Evolutionary conservation across 2,888 invertebrate genomes (phyloP), one percentile per base, ranked within the genome.

Genomic region (Caenorhabditis sp.): DNA sequence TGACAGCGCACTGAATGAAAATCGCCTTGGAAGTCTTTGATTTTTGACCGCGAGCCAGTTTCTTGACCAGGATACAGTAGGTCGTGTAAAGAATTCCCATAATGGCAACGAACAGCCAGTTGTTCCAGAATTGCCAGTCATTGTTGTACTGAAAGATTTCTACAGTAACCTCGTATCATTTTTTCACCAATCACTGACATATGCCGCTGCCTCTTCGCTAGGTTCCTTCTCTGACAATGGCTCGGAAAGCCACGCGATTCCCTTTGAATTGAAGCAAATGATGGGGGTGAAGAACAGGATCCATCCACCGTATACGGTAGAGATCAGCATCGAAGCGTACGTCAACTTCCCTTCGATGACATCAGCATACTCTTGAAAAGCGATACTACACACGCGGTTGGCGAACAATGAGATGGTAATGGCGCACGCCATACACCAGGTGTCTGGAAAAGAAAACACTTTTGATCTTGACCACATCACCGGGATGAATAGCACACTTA

Each of bases 401-500:
- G 74, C 65, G 60, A 74, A 74, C 40, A 74, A 74, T 67, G 65
- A 65, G 51, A 74, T 65, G 74, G 58, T 74, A 20, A 74, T 74
- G 24, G 74, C 74, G 22, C 74, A 74, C 60, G 74, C 74, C 74
- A 74, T 74, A 51, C 74, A 74, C 74, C 74, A 74, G 1, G 74
- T 74, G 40, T 74, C 74, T 74, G 44, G 18, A 67, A 50, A 35
- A 40, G 13, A n/a, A n/a, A n/a, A n/a, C n/a, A n/a, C n/a, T 15
- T 40, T 9, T 47, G n/a, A 20, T 20, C 20, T 3, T 18, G 18
- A 47, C 15, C 28, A n/a, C 0, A 32, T 50, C 22, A 32, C 9
- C 40, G 32, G n/a, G 0, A 24, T 51, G 24, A 68, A 47, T 58
- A 37, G 40, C 18, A 18, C 1, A 74, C 74, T 74, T 15, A 74